Evolutionary conservation across 2,113 vertebrate genomes (phyloP).

Genomic region (Rhinogobius similis): DNA sequence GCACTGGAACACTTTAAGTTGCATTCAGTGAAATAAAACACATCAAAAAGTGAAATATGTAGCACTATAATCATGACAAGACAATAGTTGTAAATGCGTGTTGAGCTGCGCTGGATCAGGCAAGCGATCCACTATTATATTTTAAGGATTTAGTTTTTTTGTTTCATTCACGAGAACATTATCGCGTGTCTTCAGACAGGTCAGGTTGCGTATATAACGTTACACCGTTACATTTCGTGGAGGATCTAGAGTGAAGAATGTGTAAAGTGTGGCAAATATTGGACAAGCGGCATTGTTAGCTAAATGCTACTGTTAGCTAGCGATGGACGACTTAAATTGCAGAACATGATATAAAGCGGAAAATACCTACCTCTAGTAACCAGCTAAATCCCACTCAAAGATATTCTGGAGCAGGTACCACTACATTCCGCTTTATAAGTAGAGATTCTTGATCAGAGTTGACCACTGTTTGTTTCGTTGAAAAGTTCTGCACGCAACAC

Average conservation of each 20-base stretch:
- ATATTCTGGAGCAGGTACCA: conserved; percentile 7
- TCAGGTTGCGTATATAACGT: not conserved
- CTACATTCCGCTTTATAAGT: conserved; percentile 35
- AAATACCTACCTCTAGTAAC: conserved; percentile 24
- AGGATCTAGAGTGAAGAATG: not conserved
- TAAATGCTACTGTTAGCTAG: conserved; percentile 44
- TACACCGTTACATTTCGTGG: not conserved
- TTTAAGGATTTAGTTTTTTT: not conserved
- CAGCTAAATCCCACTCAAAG: not conserved
- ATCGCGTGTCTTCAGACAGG: not conserved
- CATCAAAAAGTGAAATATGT: not conserved
- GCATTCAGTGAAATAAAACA: not conserved
- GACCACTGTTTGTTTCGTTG: conserved; percentile 16
- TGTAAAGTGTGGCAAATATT: conserved; percentile 28
- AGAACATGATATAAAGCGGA: not conserved
- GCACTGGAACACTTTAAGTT: not conserved
- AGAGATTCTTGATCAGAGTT: conserved; percentile 9
- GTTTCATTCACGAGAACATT: not conserved
- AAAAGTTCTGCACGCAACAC: conserved; percentile 36
- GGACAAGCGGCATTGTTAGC: conserved; percentile 17
- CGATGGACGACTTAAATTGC: conserved; percentile 6
- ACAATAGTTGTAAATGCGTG: not conserved
- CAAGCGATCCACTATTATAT: not conserved
- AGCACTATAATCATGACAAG: not conserved
- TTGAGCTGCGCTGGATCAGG: not conserved